A percentile compares a stretch with the other conserved stretches of the same genome.
Evolutionary conservation across 2,797 vertebrate species (phyloP).

Genomic region (Anniella stebbinsi): DNA sequence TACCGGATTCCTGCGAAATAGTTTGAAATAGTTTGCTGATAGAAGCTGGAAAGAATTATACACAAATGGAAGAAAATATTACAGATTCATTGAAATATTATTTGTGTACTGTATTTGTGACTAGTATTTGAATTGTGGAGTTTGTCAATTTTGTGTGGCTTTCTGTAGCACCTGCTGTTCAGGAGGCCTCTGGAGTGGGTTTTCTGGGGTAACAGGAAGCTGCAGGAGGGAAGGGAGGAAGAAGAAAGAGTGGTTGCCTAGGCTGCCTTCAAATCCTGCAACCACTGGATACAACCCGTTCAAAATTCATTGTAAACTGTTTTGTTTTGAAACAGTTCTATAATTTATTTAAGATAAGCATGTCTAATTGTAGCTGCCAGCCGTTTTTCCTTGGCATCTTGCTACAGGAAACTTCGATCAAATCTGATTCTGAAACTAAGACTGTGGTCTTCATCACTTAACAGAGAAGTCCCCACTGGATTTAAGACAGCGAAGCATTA

Average conservation of each 20-base stretch:
- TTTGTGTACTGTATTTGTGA: no score
- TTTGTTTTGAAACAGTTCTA: constrained; percentile 63
- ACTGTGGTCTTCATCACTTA: constrained; percentile 78
- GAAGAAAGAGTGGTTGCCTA: neutral
- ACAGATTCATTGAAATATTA: no score
- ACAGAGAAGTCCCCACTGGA: constrained; percentile 75
- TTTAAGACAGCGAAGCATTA: constrained; percentile 81
- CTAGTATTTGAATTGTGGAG: no score
- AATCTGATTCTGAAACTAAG: constrained; percentile 73
- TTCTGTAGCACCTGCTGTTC: neutral
- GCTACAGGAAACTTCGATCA: constrained; percentile 71
- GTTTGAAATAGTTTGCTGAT: no score
- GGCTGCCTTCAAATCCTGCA: neutral
- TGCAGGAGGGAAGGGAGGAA: neutral
- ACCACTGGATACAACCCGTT: neutral
- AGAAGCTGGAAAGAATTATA: no score
- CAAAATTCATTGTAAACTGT: constrained; percentile 18
- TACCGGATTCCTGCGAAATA: no score
- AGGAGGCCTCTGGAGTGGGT: neutral
- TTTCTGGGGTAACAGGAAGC: neutral
- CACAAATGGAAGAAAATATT: no score
- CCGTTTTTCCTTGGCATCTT: constrained; percentile 47
- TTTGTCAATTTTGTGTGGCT: no score
- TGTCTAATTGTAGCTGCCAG: constrained; percentile 45
- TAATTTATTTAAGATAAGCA: constrained; percentile 70